Base-by-base conservation (phyloP, 2,797 vertebrate species). In the Delichon dasypus region DNA sequence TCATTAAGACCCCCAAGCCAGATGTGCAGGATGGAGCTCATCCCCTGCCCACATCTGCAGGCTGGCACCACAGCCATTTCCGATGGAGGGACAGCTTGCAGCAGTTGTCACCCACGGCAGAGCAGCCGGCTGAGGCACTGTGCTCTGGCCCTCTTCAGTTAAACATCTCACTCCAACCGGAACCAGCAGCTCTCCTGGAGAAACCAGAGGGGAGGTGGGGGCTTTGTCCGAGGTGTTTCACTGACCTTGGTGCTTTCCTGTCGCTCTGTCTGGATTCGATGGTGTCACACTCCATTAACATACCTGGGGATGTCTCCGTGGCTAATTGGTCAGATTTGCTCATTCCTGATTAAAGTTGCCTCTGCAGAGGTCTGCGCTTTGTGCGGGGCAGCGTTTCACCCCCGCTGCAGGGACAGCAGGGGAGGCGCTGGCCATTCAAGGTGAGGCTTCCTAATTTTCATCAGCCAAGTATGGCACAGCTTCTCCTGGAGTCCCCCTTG, bases 231-330 rank as follows among this genome's bases (percentile, higher is more conserved):
- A 6, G 42, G 32, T 36, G 20, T 68, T 65, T 40, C 54, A 55
- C 55, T 21, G n/a, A 10, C 29, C 17, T 18, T 4, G 67, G 40
- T 61, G 50, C 29, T 72, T 74, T 68, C 70, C 48, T 44, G 7
- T 66, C 0, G 0, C 48, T 79, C 55, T 44, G 70, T 21, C 44
- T 45, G 42, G 48, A 29, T 66, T 36, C 0, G 6, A 5, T 36
- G 70, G 54, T 27, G 55, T 42, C 62, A 11, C 5, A 2, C 30
- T n/a, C 30, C 2, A 5, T 40, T 42, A 3, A 26, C 36, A 0
- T 4, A 4, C 44, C 20, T 36, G 22, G 51, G 55, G 48, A 13
- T 51, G 44, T 72, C 3, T 9, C 1, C 26, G 1, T 36, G 53
- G n/a, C 38, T 40, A 21, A 47, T 40, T 4, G 26, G 27, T 66